Conservation (phyloP, 2,797 vertebrate genomes). For the Rhynchotus rufescens region DNA sequence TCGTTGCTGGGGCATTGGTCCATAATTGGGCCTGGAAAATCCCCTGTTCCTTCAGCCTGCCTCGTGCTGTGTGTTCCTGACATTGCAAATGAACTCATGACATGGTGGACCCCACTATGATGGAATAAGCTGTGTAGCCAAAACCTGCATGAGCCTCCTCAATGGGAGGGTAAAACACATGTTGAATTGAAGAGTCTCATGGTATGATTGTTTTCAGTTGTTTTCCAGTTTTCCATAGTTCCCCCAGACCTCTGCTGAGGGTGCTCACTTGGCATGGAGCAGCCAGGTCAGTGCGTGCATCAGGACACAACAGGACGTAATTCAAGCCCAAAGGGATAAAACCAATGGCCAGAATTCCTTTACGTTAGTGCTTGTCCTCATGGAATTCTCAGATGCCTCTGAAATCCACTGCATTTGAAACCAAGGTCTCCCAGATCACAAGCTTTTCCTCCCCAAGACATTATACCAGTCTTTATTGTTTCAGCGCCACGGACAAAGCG, state of each 20-base stretch:
- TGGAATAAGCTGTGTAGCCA: neutral
- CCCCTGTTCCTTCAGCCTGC: neutral
- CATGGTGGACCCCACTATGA: neutral
- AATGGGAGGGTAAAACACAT: fast-evolving
- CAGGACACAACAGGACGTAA: neutral
- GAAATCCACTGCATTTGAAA: neutral
- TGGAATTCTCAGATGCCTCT: neutral
- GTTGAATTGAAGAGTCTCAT: neutral
- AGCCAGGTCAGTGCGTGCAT: neutral
- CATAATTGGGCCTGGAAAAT: neutral
- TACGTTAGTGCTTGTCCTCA: neutral
- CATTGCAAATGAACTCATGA: neutral
- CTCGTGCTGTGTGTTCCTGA: neutral
- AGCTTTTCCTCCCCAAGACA: neutral
- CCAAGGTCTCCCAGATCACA: neutral
- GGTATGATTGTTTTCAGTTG: neutral
- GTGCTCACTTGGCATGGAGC: neutral
- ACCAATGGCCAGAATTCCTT: neutral
- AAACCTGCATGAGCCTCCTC: neutral
- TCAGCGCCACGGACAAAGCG: neutral
- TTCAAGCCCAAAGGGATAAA: neutral
- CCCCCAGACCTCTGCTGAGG: neutral
- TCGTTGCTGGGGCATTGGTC: neutral
- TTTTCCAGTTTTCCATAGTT: too few species aligned
- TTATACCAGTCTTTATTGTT: neutral